Evolutionary conservation across 2,888 invertebrate species (phyloP).

Genomic region (Diogma glabrata): DNA sequence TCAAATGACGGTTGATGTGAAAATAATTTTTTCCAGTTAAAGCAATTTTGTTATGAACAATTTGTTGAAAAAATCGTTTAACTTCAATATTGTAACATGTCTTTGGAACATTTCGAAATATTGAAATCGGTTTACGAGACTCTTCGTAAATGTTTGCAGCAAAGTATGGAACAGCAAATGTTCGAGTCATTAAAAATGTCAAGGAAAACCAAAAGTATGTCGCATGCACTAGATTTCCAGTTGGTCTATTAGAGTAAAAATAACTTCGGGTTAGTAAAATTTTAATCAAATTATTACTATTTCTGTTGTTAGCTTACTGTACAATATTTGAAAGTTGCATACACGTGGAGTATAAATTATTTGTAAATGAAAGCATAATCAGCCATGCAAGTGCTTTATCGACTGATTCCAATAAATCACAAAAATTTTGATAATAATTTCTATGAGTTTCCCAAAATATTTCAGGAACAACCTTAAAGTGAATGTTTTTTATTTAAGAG

Average conservation of each 20-base stretch:
- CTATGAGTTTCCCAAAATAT: conserved; percentile 51
- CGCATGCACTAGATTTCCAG: conserved; percentile 30
- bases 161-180: conserved; percentile 37
- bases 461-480: conserved; percentile 43
- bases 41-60: conserved; percentile 39
- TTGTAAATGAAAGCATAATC: conserved; percentile 50
- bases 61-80: conserved; percentile 37
- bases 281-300: too few species aligned
- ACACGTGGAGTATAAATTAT: conserved; percentile 58
- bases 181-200: conserved; percentile 37
- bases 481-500: neutral
- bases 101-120: conserved; percentile 37
- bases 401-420: conserved; percentile 43
- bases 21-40: conserved; percentile 46
- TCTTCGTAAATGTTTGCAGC: conserved; percentile 40
- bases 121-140: conserved; percentile 35
- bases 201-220: conserved; percentile 41
- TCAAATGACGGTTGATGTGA: conserved; percentile 39
- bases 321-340: conserved; percentile 54
- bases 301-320: conserved; percentile 38
- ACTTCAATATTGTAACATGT: conserved; percentile 40
- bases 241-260: conserved; percentile 29
- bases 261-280: too few species aligned
- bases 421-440: conserved; percentile 48
- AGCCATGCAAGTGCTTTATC: conserved; percentile 46